phyloP scores from a whole-genome alignment of 2,888 invertebrate species.

The Tipula vernalis region DNA sequence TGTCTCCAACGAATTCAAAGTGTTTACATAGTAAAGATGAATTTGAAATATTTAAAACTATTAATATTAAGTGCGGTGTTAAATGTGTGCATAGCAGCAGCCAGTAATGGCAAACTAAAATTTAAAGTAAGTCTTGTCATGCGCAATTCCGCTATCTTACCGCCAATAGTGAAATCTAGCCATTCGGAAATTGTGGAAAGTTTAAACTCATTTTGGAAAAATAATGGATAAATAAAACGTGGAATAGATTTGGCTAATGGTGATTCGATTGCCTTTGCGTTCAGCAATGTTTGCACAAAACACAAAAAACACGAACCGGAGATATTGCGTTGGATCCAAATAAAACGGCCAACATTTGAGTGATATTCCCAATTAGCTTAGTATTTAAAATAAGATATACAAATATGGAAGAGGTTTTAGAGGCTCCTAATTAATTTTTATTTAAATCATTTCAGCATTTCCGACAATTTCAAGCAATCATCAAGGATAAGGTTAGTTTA shows the following conservation, averaged over 20 bases:
- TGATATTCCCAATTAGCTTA: neutral
- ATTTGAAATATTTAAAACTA: no score
- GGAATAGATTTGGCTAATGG: neutral
- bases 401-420: neutral
- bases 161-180: neutral
- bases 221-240: neutral
- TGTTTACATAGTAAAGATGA: no score
- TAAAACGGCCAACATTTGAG: no score
- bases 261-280: neutral
- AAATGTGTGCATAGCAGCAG: no score
- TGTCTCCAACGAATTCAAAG: no score
- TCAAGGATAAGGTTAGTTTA: neutral
- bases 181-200: neutral
- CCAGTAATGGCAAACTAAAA: neutral
- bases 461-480: neutral
- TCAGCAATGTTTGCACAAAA: neutral
- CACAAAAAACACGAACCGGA: neutral
- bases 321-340: no score
- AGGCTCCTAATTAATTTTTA: neutral
- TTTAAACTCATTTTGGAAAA: neutral
- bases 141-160: no score
- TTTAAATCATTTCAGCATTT: neutral
- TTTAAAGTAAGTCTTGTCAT: conserved; percentile 42
- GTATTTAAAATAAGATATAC: neutral
- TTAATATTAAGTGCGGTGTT: no score